A percentile compares a stretch with the other conserved stretches of the same genome.
These are phyloP conservation scores for Cotesia chilonis DNA, from an alignment of 1,140 invertebrate genomes.

Conservation along the genomic window DNA sequence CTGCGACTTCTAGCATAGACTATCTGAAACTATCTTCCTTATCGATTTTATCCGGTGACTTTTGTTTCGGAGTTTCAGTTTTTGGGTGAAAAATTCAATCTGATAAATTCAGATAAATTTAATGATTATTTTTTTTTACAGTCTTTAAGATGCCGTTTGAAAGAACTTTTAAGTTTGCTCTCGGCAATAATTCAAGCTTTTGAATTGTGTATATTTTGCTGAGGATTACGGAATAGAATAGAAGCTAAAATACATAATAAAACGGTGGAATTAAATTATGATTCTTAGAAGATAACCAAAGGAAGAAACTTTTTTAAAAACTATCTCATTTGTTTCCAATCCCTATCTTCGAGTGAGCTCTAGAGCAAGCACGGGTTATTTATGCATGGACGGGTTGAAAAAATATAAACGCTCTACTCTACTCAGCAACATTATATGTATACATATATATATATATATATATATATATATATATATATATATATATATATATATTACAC, in stretches of 20 bases:
- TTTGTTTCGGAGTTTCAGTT: background rate
- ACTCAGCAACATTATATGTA: background rate
- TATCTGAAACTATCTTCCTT: background rate
- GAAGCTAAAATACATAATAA: too few relatives aligned
- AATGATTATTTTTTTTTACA: background rate
- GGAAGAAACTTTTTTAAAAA: conserved; percentile 36
- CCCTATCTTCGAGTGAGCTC: too few relatives aligned
- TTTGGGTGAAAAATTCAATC: too few relatives aligned
- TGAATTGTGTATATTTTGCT: too few relatives aligned
- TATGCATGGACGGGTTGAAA: conserved; percentile 40
- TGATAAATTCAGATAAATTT: too few relatives aligned
- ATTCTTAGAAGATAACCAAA: conserved; percentile 62
- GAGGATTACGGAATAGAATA: too few relatives aligned
- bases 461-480: too few relatives aligned
- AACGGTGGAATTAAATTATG: conserved; percentile 33
- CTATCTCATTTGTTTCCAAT: background rate
- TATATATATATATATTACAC: too few relatives aligned
- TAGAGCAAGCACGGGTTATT: conserved; percentile 37
- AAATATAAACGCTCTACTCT: conserved; percentile 42
- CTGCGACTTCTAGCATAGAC: too few relatives aligned
- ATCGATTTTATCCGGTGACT: conserved; percentile 6
- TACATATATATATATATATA: too few relatives aligned
- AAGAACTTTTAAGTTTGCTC: too few relatives aligned
- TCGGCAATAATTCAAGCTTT: too few relatives aligned
- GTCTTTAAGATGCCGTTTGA: background rate